phyloP scores from a whole-genome alignment of 2,888 invertebrate species.

The Mellilla xanthometata region DNA sequence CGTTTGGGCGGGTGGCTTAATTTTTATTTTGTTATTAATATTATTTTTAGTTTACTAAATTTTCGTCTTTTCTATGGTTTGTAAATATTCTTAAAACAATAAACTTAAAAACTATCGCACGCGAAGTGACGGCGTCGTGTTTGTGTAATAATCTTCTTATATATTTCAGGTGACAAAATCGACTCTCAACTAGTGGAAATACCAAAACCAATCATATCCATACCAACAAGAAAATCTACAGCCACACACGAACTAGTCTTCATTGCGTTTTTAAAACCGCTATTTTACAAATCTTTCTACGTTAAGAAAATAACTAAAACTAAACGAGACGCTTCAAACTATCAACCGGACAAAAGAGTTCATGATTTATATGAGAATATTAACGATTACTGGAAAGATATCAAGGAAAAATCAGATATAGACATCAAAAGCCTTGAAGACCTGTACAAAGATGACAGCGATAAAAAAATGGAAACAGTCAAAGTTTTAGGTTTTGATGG shows the following conservation, averaged over 20 bases:
- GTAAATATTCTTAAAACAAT: no score
- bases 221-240: constrained; percentile 83
- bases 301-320: constrained; percentile 46
- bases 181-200: constrained; percentile 85
- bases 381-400: constrained; percentile 32
- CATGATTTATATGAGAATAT: constrained; percentile 19
- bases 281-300: constrained; percentile 86
- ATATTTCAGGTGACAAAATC: constrained; percentile 79
- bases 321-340: constrained; percentile 35
- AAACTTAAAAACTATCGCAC: no score
- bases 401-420: constrained; percentile 28
- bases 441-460: background rate
- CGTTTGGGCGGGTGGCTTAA: no score
- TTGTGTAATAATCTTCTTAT: no score
- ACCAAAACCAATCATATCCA: constrained; percentile 72
- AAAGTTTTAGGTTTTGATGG: no score
- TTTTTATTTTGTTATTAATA: no score
- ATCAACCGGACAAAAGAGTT: constrained; percentile 10
- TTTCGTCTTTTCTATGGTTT: no score
- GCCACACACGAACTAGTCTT: constrained; percentile 89
- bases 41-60: no score
- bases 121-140: background rate
- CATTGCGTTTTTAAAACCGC: constrained; percentile 83
- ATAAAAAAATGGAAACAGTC: no score
- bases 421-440: constrained; percentile 42